These are phyloP conservation scores for Novumbra hubbsi DNA, from an alignment of 2,797 vertebrate genomes.

Conservation along the genomic window DNA sequence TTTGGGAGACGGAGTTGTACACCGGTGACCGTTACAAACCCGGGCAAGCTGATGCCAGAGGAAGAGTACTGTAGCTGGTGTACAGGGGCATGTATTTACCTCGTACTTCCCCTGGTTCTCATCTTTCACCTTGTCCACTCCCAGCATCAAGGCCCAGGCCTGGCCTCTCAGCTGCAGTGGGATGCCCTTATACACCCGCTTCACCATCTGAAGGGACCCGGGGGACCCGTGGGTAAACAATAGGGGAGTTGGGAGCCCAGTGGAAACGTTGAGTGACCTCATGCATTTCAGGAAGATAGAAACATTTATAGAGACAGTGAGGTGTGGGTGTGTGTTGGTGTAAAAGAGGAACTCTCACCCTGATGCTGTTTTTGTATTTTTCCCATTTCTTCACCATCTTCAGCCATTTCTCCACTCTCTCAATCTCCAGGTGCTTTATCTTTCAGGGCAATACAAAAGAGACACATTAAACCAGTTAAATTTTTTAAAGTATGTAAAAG, in stretches of 20 bases:
- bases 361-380: conserved; percentile 84
- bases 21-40: too few relatives aligned
- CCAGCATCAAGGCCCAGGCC: conserved; percentile 82
- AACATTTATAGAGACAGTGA: background rate
- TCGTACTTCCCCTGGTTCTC: conserved; percentile 84
- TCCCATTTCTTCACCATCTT: conserved; percentile 92
- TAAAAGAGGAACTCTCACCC: conserved; percentile 65
- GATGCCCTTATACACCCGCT: conserved; percentile 84
- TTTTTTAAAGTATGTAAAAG: background rate
- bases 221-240: background rate
- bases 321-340: background rate
- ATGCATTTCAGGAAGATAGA: background rate
- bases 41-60: too few relatives aligned
- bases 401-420: conserved; percentile 86
- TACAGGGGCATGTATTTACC: conserved; percentile 63
- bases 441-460: conserved; percentile 45
- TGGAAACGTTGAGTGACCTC: background rate
- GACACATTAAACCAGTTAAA: background rate
- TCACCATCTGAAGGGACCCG: conserved; percentile 76
- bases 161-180: conserved; percentile 84
- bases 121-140: conserved; percentile 79
- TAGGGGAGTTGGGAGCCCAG: conserved; percentile 3
- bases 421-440: conserved; percentile 86
- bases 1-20: too few relatives aligned
- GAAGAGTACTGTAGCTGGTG: background rate